phyloP scores from a whole-genome alignment of 2,113 vertebrate genomes.

The Pampusana beccarii region DNA sequence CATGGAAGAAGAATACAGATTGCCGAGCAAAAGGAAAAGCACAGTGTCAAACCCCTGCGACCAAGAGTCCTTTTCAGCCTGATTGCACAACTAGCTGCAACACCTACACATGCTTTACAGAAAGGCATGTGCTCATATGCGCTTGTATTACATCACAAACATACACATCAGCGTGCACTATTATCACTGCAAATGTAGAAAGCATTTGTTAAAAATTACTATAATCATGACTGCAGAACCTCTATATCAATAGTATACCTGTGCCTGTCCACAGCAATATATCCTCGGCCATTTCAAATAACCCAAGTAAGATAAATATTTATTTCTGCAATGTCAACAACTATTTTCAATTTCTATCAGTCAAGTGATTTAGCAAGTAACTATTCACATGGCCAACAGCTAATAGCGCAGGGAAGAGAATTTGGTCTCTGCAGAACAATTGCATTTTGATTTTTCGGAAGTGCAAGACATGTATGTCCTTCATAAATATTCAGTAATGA shows the following conservation, averaged over 20 bases:
- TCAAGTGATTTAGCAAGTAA: background rate
- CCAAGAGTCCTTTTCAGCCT: background rate
- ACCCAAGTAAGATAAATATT: background rate
- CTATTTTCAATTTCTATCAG: background rate
- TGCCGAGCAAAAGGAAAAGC: background rate
- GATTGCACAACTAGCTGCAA: background rate
- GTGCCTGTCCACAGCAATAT: background rate
- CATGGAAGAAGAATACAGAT: background rate
- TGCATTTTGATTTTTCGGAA: background rate
- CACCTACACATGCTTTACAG: background rate
- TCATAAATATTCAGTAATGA: background rate
- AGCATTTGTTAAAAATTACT: background rate
- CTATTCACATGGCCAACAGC: background rate
- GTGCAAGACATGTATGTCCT: background rate
- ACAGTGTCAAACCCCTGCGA: background rate
- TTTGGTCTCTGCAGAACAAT: background rate
- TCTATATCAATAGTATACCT: background rate
- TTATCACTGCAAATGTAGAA: background rate
- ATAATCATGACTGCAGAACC: background rate
- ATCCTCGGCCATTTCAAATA: background rate
- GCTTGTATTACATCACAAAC: background rate
- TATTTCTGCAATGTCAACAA: background rate
- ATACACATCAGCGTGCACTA: background rate
- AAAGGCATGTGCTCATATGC: background rate
- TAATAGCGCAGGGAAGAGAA: background rate